A percentile compares a stretch with the other conserved stretches of the same genome.
Conservation (phyloP, 2,888 invertebrate species). For the Exephanes ischioxanthus region DNA sequence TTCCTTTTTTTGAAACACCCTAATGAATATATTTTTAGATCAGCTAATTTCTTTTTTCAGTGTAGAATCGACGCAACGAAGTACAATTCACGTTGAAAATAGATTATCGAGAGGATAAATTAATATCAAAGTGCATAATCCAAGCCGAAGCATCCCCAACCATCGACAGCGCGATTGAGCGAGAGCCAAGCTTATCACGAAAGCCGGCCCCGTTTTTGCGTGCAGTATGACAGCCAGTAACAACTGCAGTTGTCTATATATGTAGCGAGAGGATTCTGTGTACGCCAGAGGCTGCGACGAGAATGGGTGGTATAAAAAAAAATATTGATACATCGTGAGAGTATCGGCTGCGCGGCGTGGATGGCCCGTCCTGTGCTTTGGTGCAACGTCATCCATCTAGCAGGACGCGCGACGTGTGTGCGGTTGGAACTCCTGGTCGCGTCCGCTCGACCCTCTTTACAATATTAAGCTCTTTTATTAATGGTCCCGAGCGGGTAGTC, state of each 20-base stretch:
- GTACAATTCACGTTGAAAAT: neutral
- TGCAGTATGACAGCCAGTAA: slow-evolving; percentile 31
- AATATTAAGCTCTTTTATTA: slow-evolving; percentile 83
- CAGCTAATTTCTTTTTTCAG: neutral
- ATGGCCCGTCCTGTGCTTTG: slow-evolving; percentile 24
- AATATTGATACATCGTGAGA: slow-evolving; percentile 15
- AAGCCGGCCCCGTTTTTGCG: slow-evolving; percentile 40
- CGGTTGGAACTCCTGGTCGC: slow-evolving; percentile 35
- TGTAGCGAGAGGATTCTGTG: slow-evolving; percentile 14
- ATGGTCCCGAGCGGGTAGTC: slow-evolving; percentile 75
- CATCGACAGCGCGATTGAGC: neutral
- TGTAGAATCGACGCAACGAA: neutral
- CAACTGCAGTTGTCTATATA: slow-evolving; percentile 25
- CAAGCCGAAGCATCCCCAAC: neutral
- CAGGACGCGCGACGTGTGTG: slow-evolving; percentile 56
- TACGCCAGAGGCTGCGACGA: neutral
- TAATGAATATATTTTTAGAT: too few relatives aligned
- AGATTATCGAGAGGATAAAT: neutral
- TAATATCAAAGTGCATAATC: slow-evolving; percentile 51
- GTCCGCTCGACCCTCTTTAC: slow-evolving; percentile 77
- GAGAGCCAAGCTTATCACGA: slow-evolving; percentile 50
- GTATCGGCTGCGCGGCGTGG: slow-evolving; percentile 11
- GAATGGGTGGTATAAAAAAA: slow-evolving; percentile 20
- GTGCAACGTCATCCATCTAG: slow-evolving; percentile 76
- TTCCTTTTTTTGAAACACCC: too few relatives aligned